Evolutionary conservation across 2,888 invertebrate genomes (phyloP).

Genomic region (Himalopsyche tibetana): DNA sequence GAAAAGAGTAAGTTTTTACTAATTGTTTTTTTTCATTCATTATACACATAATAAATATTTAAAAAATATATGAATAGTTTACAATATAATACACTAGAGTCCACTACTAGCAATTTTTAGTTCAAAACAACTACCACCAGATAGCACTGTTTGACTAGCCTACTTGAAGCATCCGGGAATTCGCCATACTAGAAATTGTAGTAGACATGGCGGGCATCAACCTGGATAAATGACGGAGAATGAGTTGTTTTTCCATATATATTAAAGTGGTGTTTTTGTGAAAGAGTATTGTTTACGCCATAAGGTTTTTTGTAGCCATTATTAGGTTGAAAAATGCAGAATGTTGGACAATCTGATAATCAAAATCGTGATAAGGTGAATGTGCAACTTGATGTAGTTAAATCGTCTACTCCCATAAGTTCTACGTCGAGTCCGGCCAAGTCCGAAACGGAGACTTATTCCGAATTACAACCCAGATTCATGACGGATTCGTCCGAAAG

Average conservation of each 20-base stretch:
- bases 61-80: neutral
- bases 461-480: conserved; percentile 89
- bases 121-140: conserved; percentile 52
- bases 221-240: conserved; percentile 81
- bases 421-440: conserved; percentile 89
- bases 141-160: conserved; percentile 50
- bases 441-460: conserved; percentile 92
- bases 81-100: neutral
- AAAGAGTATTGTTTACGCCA: conserved; percentile 71
- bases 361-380: conserved; percentile 89
- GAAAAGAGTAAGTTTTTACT: no score
- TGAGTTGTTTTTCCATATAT: conserved; percentile 78
- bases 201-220: conserved; percentile 88
- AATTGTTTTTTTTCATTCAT: neutral
- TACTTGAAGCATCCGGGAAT: conserved; percentile 66
- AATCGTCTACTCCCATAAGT: conserved; percentile 89
- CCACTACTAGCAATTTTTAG: conserved; percentile 16
- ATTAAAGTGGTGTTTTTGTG: conserved; percentile 77
- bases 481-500: conserved; percentile 96
- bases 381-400: conserved; percentile 82
- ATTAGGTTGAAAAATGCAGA: conserved; percentile 91
- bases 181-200: conserved; percentile 82
- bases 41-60: neutral
- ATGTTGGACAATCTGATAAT: conserved; percentile 92
- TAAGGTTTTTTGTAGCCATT: conserved; percentile 58